Base-by-base conservation (phyloP, 2,113 vertebrate genomes). In the Entosphenus tridentatus region DNA sequence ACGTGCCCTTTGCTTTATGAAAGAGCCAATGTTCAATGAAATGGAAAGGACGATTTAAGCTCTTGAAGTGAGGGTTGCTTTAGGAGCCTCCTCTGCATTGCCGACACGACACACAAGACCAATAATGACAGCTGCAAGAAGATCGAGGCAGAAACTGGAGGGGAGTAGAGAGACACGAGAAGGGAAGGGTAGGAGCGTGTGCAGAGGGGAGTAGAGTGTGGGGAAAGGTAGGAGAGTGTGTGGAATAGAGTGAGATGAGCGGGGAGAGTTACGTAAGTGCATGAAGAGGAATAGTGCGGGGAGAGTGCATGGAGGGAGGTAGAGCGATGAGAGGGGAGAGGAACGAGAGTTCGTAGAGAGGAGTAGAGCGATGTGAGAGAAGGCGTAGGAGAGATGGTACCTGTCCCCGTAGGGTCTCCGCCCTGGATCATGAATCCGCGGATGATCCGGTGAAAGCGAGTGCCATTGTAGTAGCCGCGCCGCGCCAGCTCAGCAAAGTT, bases 351-450 rank as follows among this genome's bases (percentile, higher is more conserved):
- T 13, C 13, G 58, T 6, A 8, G 18, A 62, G 58, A 17, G 58
- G 58, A 17, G 18, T 13, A 17, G 8, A 62, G 58, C 5, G 58
- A 17, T 14, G 18, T 14, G 58, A 17, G 58, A 17, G 58, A 17
- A 62, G 58, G 58, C 13, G 18, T 13, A 17, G 58, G 18, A 39
- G 39, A 39, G 39, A 39, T 39, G 39, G 4, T 39, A 93, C 91
- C 92, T 69, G 92, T 96, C 62, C 85, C 88, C 0, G 90, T 96
- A 1, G 92, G 92, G 76, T 96, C 92, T 13, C 92, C 92, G 1
- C 89, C 88, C 68, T 96, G 91, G 70, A 96, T 85, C 92, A 96
- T 93, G 79, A 96, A 96, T 72, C 90, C 86, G 75, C 86, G 89
- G 76, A 96, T 93, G 73, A 96, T 80, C 11, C 92, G 78, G 73